Evolutionary conservation across 1,140 invertebrate genomes (phyloP), one percentile per base, ranked within the genome.

Genomic region (Drosophila equinoxialis): DNA sequence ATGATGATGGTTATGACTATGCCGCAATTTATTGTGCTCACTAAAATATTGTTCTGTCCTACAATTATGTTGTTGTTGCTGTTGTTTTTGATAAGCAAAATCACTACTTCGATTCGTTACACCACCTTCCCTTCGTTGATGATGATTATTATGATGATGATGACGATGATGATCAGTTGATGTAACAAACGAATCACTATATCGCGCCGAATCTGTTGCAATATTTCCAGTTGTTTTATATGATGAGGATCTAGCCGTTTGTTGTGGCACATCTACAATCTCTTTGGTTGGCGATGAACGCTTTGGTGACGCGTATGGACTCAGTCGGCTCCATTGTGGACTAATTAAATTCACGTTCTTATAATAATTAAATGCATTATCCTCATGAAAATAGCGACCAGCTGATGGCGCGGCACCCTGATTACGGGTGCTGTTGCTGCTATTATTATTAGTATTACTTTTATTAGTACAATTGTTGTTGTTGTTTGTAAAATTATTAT

Each of bases 291-390:
- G 60, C 51, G 60, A 20, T 58, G n/a, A 64, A 75, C 6, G 72
- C 33, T 41, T 77, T 76, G 35, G 23, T 30, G 30, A 45, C 51
- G 55, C 39, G 33, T 48, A 72, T 45, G 67, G 59, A 64, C 70
- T 73, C 23, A 76, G 65, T 14, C 20, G 57, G 11, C 35, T 59
- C 84, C 84, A 89, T 2, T 41, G 3, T 7, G 63, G 54, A 48
- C 20, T 51, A 17, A 41, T 66, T 35, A 51, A 17, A 14, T 68
- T 71, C 8, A 67, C 67, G 55, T 70, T 83, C 37, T 74, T 81
- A 59, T 77, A 89, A 45, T 72, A 89, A 57, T 83, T 77, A 57
- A 84, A 72, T 71, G 80, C 75, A 78, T 72, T 84, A 68, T 87
- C 84, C 65, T 58, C 68, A 68, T 69, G 77, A 45, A 64, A 66